A percentile compares a stretch with the other conserved stretches of the same genome.
Evolutionary conservation across 2,113 vertebrate species (phyloP).

Genomic region (Willisornis vidua): DNA sequence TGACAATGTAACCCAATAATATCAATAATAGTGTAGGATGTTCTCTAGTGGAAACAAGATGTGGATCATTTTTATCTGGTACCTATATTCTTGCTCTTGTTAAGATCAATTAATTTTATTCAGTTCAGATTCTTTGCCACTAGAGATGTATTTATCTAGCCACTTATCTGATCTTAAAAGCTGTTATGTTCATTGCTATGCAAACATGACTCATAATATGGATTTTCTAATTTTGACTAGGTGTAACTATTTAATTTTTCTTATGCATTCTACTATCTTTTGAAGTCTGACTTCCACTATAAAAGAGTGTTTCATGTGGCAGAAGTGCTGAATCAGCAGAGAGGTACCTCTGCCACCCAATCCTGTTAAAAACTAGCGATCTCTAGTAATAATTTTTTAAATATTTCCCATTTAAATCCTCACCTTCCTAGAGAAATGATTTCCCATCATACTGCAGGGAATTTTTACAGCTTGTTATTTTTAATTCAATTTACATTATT

Average conservation of each 20-base stretch:
- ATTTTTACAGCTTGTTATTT: neutral
- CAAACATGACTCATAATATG: neutral
- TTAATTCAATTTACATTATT: neutral
- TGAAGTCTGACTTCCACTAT: neutral
- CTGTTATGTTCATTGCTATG: fast-evolving
- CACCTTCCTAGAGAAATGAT: neutral
- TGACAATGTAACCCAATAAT: neutral
- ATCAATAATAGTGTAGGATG: neutral
- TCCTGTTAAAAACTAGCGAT: neutral
- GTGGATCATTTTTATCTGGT: neutral
- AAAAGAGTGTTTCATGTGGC: neutral
- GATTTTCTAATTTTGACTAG: neutral
- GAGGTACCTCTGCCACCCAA: fast-evolving
- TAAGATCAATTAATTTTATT: neutral
- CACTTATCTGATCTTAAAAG: neutral
- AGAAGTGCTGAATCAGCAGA: neutral
- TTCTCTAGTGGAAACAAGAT: neutral
- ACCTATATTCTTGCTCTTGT: neutral
- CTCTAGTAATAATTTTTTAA: neutral
- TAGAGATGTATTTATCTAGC: neutral
- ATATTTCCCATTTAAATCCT: neutral
- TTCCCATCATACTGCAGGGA: neutral
- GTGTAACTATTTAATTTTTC: neutral
- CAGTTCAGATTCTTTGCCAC: neutral
- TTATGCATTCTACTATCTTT: neutral